Evolutionary conservation across 2,797 vertebrate species (phyloP).

Genomic region (Falco cherrug): DNA sequence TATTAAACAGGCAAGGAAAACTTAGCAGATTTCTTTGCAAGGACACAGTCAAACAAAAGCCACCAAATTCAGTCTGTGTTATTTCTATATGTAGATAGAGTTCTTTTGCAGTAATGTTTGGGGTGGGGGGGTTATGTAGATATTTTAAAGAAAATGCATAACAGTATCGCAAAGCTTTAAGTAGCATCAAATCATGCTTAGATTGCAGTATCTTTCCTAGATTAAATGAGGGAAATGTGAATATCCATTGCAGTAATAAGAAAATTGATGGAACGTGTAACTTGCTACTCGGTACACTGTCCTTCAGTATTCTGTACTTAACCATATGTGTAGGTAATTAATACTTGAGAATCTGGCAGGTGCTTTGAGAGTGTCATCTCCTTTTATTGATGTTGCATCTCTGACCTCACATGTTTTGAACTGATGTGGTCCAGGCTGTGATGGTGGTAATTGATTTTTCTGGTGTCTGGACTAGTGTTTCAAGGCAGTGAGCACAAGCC

Average conservation of each 20-base stretch:
- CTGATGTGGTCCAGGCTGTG: background rate
- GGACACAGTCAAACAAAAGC: slow-evolving; percentile 54
- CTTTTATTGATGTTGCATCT: slow-evolving; percentile 22
- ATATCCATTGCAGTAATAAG: slow-evolving; percentile 9
- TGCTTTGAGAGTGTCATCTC: slow-evolving; percentile 40
- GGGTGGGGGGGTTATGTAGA: slow-evolving; percentile 10
- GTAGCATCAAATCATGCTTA: slow-evolving; percentile 36
- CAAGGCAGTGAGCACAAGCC: slow-evolving; percentile 5
- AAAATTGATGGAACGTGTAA: background rate
- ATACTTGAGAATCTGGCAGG: slow-evolving; percentile 23
- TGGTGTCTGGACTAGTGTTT: background rate
- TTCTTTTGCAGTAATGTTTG: slow-evolving; percentile 44
- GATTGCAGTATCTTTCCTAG: slow-evolving; percentile 21
- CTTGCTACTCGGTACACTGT: background rate
- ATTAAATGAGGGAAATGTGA: background rate
- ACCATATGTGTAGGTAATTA: slow-evolving; percentile 16
- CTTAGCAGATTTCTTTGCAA: slow-evolving; percentile 17
- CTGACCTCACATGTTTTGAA: background rate
- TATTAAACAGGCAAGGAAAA: slow-evolving; percentile 49
- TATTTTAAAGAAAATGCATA: slow-evolving; percentile 53
- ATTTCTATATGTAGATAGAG: slow-evolving; percentile 46
- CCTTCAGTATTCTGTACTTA: slow-evolving; percentile 51
- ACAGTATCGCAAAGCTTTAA: slow-evolving; percentile 56
- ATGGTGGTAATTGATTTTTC: background rate
- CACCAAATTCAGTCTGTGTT: slow-evolving; percentile 62